A percentile compares a stretch with the other conserved stretches of the same genome.
Conservation (phyloP, 2,113 vertebrate species). For the Platanista minor region DNA sequence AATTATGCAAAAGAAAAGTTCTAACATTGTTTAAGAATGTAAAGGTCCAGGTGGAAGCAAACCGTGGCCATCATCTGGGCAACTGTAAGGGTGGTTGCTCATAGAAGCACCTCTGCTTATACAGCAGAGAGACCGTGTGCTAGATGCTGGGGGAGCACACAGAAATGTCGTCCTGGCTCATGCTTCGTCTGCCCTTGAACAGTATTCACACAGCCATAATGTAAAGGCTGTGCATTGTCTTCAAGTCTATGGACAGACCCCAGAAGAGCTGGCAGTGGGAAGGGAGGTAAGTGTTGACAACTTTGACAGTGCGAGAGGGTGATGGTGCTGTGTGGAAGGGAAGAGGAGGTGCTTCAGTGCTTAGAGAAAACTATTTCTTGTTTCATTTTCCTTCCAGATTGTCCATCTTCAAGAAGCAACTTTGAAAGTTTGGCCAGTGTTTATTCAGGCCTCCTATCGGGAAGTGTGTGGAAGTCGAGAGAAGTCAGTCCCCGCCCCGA, state of each 20-base stretch:
- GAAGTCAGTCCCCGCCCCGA: neutral
- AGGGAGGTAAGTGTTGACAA: neutral
- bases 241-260: neutral
- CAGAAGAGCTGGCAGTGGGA: neutral
- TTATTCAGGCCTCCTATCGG: neutral
- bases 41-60: neutral
- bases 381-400: conserved; percentile 52
- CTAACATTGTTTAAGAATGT: neutral
- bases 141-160: neutral
- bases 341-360: neutral
- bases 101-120: neutral
- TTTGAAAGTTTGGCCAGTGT: neutral
- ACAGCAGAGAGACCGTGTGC: neutral
- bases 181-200: neutral
- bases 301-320: neutral
- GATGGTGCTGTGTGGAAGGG: neutral
- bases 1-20: neutral
- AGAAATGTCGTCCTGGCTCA: neutral
- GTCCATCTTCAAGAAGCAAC: neutral
- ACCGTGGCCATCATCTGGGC: neutral
- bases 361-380: neutral
- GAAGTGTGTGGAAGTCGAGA: neutral
- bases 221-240: neutral
- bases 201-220: neutral
- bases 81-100: neutral